Evolutionary conservation across 1,140 invertebrate genomes (phyloP), one percentile per base, ranked within the genome.

Genomic region (Magallana angulata): DNA sequence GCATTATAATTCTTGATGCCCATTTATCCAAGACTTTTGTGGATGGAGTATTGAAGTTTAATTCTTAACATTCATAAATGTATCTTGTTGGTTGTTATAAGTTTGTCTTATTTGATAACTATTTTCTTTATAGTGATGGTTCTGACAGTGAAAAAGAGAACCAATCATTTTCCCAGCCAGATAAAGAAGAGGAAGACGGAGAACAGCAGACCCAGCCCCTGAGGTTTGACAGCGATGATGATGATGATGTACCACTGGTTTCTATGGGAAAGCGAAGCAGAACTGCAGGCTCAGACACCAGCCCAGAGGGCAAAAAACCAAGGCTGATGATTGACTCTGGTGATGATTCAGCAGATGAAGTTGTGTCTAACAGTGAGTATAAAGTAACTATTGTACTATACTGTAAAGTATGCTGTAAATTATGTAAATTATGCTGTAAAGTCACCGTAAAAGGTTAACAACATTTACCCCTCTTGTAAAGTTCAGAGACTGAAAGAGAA

Each of bases 201-300:
- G 57, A 81, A 16, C 84, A 85, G 57, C 89, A 87, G 86, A 89
- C 85, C 18, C 84, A 62, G 16, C 86, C 89, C 12, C 80, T 85
- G 12, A 84, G 83, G 16, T 87, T 87, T 68, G 88, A 82, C 8
- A 85, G 86, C 56, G 87, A 86, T 57, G 87, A 86, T 84, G 86
- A 89, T 85, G 87, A 88, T 36, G 86, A 89, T 59, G 86, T 85
- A 30, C 64, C 62, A 7, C 59, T 83, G 57, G 62, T 82, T 57
- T 7, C 84, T 4, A 84, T 24, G 24, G 68, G 48, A 16, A 87
- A 87, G 57, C 58, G 86, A 11, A 60, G 36, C 9, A 58, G 86
- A 56, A 16, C 57, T 3, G 56, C 82, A 0, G 62, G 18, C 6
- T 62, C 59, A 0, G 84, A 85, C 5, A 57, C 84, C 18, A 62